These are phyloP conservation scores for Leuctra nigra DNA, from an alignment of 2,888 invertebrate species.

Conservation along the genomic window DNA sequence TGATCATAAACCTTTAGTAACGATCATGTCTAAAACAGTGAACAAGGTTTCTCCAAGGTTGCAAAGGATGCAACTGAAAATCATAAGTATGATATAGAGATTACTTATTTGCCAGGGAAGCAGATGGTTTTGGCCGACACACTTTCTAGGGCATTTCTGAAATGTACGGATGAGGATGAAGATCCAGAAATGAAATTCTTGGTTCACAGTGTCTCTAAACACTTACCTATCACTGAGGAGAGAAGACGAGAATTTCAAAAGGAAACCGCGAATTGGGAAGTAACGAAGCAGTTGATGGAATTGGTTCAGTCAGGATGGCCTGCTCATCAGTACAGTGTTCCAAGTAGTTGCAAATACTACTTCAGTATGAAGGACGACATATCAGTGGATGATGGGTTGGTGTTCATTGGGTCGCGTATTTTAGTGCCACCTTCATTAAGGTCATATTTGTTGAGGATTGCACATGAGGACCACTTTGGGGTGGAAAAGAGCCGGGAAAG, in stretches of 20 bases:
- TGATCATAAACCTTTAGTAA: neutral
- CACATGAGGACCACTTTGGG: constrained; percentile 17
- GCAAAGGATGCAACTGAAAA: neutral
- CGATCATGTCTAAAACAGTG: constrained; percentile 13
- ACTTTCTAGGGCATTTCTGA: neutral
- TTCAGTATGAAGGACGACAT: constrained; percentile 1
- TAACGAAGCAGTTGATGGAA: neutral
- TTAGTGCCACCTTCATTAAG: constrained; percentile 9
- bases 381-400: constrained; percentile 5
- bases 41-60: neutral
- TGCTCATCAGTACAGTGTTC: neutral
- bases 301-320: neutral
- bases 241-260: neutral
- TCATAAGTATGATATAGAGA: neutral
- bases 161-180: neutral
- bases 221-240: neutral
- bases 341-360: neutral
- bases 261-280: neutral
- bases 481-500: constrained; percentile 2
- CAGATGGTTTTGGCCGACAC: neutral
- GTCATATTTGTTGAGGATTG: neutral
- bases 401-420: constrained; percentile 3
- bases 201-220: neutral
- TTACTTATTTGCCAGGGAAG: neutral
- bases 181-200: neutral